Evolutionary conservation across 1,140 invertebrate species (phyloP).

Genomic region (Harpegnathos saltator): DNA sequence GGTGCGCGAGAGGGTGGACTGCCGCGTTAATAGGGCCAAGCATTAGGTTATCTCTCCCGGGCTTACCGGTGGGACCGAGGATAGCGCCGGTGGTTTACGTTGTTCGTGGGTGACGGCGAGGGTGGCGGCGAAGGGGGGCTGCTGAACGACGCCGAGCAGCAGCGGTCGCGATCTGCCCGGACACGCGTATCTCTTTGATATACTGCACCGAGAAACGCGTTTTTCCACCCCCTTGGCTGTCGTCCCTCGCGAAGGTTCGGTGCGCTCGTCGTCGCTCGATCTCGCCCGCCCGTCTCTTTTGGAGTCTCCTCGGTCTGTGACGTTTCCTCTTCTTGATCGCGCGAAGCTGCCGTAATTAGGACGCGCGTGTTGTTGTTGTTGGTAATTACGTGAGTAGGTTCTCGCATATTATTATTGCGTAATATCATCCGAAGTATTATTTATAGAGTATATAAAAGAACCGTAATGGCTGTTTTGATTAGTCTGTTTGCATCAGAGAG

Average conservation of each 20-base stretch:
- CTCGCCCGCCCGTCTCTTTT: slow-evolving; percentile 56
- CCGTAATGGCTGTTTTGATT: too few species aligned
- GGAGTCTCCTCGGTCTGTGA: slow-evolving; percentile 44
- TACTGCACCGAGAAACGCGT: slow-evolving; percentile 68
- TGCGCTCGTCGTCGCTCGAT: slow-evolving; percentile 57
- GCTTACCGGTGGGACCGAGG: slow-evolving; percentile 35
- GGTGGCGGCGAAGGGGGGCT: background rate
- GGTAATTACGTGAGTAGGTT: too few species aligned
- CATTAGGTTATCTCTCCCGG: slow-evolving; percentile 79
- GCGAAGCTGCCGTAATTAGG: too few species aligned
- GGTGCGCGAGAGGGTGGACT: slow-evolving; percentile 36
- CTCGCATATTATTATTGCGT: too few species aligned
- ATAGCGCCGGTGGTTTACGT: slow-evolving; percentile 49
- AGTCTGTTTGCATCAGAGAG: too few species aligned
- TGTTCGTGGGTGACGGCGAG: slow-evolving; percentile 28
- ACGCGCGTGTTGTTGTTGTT: too few species aligned
- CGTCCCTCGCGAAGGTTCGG: slow-evolving; percentile 56
- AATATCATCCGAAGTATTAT: too few species aligned
- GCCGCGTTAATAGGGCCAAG: slow-evolving; percentile 76
- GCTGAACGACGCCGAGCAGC: too few species aligned
- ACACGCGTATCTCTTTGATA: slow-evolving; percentile 77
- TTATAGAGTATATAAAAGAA: too few species aligned
- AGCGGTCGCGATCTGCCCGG: slow-evolving; percentile 70
- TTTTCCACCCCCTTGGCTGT: slow-evolving; percentile 34
- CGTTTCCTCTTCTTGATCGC: background rate